Evolutionary conservation across 2,113 vertebrate species (phyloP), one percentile per base, ranked within the genome.

Genomic region (Actenoides lindsayi): DNA sequence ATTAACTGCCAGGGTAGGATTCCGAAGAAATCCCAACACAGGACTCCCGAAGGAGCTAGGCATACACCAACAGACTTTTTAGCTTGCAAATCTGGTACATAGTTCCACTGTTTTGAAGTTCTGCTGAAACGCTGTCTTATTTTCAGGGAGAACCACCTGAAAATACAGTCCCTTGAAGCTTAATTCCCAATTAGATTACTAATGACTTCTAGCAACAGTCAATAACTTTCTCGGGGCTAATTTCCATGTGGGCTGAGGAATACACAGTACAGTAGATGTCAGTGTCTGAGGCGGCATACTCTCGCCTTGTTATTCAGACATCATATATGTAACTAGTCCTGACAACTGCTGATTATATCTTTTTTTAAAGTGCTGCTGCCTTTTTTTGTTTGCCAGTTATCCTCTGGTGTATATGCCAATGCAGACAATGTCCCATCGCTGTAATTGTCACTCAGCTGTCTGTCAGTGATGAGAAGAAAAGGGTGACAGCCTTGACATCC

Each of bases 301-400:
- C 54, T 77, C 69, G 94, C 82, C 89, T 93, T 97, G 96, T 96
- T 98, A 98, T 98, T 98, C 98, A 98, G 97, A 97, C 94, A 98
- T 97, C 97, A 96, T 97, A 96, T 92, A 98, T 93, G 96, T 98
- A 98, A 98, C 98, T 89, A 90, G 93, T 90, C 95, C 96, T 98
- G 98, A 98, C 98, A 98, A 98, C 95, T 96, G 93, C 98, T 98
- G 98, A 98, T 98, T 98, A 96, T 98, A 97, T 98, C 98, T 98
- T 98, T 97, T 65, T 94, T 98, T 97, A 96, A 96, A 97, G 87
- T 23, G 51, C 89, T 96, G 89, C 93, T 92, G 97, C 80, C 91
- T 97, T 96, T 98, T 98, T 97, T 96, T 98, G 83, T 98, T 98
- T 98, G 97, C 97, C 96, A 96, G 98, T 98, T 98, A 98, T 97